Evolutionary conservation across 2,888 invertebrate genomes (phyloP), one percentile per base, ranked within the genome.

Genomic region (Thecocarcelia acutangulata): DNA sequence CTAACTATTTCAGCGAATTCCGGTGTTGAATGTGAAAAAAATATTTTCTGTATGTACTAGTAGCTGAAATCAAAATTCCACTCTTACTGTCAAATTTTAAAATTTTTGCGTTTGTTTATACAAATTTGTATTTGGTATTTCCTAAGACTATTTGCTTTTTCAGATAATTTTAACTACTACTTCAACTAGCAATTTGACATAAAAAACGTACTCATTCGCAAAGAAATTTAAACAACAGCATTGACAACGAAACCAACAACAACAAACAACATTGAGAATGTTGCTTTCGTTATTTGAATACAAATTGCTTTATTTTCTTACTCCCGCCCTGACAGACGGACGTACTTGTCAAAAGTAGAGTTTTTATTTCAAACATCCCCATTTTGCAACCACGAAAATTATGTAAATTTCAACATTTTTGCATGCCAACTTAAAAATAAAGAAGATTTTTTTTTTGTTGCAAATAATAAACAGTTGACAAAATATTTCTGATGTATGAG

Each of bases 201-300:
- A 64, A 28, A 56, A 78, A 74, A 72, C 72, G 21, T 77, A 77
- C 72, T 77, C 72, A 56, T 81, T 81, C 77, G 50, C 42, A 81
- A 37, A 68, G 61, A 68, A 74, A 44, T 82, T 82, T 64, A 78
- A 78, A 70, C 70, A 82, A 69, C 78, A 74, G 58, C 70, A 76
- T 46, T 74, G 61, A 64, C 74, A 75, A 33, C 46, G 21, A 46
- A 50, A 48, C 11, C 61, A 54, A 42, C 64, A 52, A 44, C 44
- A 61, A 42, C 37, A 58, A 68, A 33, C 58, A 33, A 79, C 46
- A 66, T 48, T 37, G 40, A 73, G 80, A 85, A 84, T 84, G 82
- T 87, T 87, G 87, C 87, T 86, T 89, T 89, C 89, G 89, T 89
- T 89, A 89, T 89, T 89, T 89, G 89, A 90, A 90, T 90, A 90